Evolutionary conservation across 1,140 invertebrate species (phyloP), one percentile per base, ranked within the genome.

Genomic region (Plectus sambesii): DNA sequence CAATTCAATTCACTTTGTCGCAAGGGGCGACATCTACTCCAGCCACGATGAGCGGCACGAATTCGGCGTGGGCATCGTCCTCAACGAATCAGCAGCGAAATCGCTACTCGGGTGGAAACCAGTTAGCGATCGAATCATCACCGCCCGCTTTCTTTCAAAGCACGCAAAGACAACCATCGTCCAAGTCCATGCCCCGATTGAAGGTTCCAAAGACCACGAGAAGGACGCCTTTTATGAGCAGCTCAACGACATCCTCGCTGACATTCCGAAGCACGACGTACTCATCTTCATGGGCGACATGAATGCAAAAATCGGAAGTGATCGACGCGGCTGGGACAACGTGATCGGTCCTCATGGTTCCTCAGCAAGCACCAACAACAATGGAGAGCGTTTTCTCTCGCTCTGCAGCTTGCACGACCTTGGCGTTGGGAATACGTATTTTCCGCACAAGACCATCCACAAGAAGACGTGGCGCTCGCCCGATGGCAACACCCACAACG

Each of bases 191-290:
- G 55, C 47, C 38, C 58, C 55, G 35, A 60, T 47, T 20, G 30
- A 58, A 19, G 45, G 39, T 8, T 30, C 37, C 1, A 43, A 59
- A 4, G 50, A 53, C 17, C 25, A 47, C 27, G 39, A 36, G 6
- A 58, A 60, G 29, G 44, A 61, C 4, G 20, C 42, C 2, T 61
- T 57, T 22, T 61, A 54, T 33, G 49, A 46, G 6, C 25, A 50
- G 20, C 47, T 61, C 36, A 56, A 59, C 36, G 36, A 24, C 8
- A 24, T 25, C 25, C 9, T 55, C 8, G 47, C 57, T 25, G 27
- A 44, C 9, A 45, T 29, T 8, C 26, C 24, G 12, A 40, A 1
- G 9, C 33, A 51, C n/a, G 55, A 56, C 40, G 29, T 56, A 1
- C 29, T 36, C 1, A 45, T 62, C 19, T n/a, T 60, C 5, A 48